Evolutionary conservation across 2,888 invertebrate genomes (phyloP), one percentile per base, ranked within the genome.

Genomic region (Lypha dubia): DNA sequence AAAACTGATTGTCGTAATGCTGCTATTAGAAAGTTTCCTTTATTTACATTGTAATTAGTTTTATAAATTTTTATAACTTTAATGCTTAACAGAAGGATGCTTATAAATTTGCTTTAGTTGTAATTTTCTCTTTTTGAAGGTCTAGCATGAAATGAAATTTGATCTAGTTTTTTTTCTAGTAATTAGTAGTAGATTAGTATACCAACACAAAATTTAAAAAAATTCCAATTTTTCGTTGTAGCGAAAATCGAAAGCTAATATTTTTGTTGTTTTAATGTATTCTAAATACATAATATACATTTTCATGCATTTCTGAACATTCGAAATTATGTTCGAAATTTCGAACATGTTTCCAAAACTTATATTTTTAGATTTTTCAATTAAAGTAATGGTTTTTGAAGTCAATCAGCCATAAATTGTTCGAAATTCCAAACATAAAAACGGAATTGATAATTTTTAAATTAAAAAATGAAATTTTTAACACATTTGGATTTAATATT

Each of bases 21-120:
- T 79, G 79, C 79, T 79, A 65, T 46, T 68, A 77, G 35, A 32
- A 35, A 46, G 46, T 62, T 38, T 49, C 38, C 73, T 65, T 17
- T 44, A 17, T 46, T 58, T 56, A 20, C 60, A 67, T 11, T 46
- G 15, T 49, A 44, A 44, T 49, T 35, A 49, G 3, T 28, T 67
- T 49, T 7, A 49, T 1, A 4, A n/a, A 20, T 49, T 49, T 24
- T 62, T n/a, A 41, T 24, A 4, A 2, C 6, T 35, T 5, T 8
- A 17, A 17, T 4, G 28, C 5, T 28, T 35, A 51, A 3, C 11
- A 32, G 9, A 22, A 46, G 20, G 3, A 49, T 20, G 49, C n/a
- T n/a, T 68, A n/a, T 32, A 68, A 68, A 5, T 68, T 68, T 38
- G 67, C 22, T 44, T 63, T 24, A 35, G 60, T 15, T 60, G 3